Conservation (phyloP, 2,797 vertebrate species). For the Babyrousa celebensis region DNA sequence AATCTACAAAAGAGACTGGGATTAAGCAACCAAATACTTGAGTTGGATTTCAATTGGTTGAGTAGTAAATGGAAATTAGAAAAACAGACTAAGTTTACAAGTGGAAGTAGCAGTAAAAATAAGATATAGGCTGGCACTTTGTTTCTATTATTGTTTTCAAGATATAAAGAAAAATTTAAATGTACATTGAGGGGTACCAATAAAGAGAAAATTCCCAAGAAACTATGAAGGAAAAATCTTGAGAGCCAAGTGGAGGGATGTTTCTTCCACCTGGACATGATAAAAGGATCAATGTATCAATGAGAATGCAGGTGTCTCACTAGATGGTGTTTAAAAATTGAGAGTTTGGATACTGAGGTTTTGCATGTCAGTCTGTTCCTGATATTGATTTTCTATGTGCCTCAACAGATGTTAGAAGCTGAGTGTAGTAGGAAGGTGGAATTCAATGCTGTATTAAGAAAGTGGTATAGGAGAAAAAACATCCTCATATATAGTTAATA, state of each 20-base stretch:
- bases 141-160: conserved; percentile 11
- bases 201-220: not conserved
- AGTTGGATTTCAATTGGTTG: not conserved
- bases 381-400: not conserved
- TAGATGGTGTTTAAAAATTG: not conserved
- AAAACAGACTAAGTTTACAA: not conserved
- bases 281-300: not conserved
- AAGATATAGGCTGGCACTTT: not conserved
- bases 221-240: not conserved
- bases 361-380: not conserved
- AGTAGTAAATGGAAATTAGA: not conserved
- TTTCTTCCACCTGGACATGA: not conserved
- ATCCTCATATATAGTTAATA: not conserved
- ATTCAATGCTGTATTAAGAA: not conserved
- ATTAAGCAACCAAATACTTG: not conserved
- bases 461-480: not conserved
- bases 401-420: not conserved
- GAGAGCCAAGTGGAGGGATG: not conserved
- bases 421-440: not conserved
- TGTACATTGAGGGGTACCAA: not conserved
- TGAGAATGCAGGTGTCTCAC: not conserved
- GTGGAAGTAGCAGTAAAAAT: not conserved
- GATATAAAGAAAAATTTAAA: conserved; percentile 24
- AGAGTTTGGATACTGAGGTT: not conserved
- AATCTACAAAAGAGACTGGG: not conserved